Evolutionary conservation across 2,888 invertebrate species (phyloP).

Genomic region (Elegia similella): DNA sequence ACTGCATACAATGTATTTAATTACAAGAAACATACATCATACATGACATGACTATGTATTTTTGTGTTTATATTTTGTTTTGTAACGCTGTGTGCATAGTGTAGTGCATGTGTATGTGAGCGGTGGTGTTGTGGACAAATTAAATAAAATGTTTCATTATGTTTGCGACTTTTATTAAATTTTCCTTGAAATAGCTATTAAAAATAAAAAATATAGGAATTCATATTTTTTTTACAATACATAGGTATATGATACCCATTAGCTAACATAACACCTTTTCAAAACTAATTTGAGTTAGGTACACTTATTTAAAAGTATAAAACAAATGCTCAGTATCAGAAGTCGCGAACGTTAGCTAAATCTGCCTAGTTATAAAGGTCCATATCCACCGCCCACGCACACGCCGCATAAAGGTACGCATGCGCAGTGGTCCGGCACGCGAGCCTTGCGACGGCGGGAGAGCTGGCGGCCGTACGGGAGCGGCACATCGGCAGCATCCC

Average conservation of each 20-base stretch:
- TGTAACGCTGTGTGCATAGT: constrained; percentile 70
- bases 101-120: constrained; percentile 54
- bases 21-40: constrained; percentile 23
- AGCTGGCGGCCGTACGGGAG: constrained; percentile 58
- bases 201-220: neutral
- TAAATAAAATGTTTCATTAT: neutral
- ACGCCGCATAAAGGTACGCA: constrained; percentile 50
- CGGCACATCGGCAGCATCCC: constrained; percentile 46
- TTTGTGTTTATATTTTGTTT: constrained; percentile 40
- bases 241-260: neutral
- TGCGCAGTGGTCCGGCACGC: constrained; percentile 77
- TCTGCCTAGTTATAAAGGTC: neutral
- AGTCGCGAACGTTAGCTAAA: neutral
- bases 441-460: constrained; percentile 64
- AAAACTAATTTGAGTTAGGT: neutral
- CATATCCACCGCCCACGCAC: constrained; percentile 30
- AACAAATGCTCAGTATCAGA: neutral
- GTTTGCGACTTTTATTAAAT: constrained; percentile 13
- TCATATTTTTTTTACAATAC: neutral
- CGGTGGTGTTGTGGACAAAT: constrained; percentile 33
- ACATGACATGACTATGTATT: constrained; percentile 26
- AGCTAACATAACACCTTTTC: neutral
- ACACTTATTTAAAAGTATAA: neutral
- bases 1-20: constrained; percentile 15
- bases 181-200: neutral